Evolutionary conservation across 2,888 invertebrate genomes (phyloP).

Genomic region (Aspidiotus rigidus): DNA sequence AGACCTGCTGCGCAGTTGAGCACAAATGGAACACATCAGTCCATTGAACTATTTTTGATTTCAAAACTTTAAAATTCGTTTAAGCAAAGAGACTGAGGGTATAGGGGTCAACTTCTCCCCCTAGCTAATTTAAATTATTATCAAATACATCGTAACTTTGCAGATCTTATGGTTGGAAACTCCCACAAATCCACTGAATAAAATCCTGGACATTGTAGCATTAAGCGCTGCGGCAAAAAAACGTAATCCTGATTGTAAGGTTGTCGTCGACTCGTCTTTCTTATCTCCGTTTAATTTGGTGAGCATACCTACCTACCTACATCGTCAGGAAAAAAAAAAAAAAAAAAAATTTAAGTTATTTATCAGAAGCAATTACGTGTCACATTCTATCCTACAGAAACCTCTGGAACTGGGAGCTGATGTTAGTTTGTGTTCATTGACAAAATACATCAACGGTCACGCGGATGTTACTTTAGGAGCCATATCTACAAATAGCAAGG

Average conservation of each 20-base stretch:
- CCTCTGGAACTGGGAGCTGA: constrained; percentile 40
- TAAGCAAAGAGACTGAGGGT: no score
- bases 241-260: constrained; percentile 49
- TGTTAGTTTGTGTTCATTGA: constrained; percentile 39
- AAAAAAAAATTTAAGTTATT: background rate
- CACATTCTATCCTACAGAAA: constrained; percentile 35
- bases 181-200: constrained; percentile 86
- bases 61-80: no score
- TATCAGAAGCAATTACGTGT: background rate
- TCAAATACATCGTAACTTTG: constrained; percentile 39
- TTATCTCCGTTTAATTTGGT: constrained; percentile 66
- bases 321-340: background rate
- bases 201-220: constrained; percentile 75
- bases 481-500: constrained; percentile 36
- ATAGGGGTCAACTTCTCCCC: no score
- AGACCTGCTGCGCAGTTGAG: no score
- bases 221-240: constrained; percentile 54
- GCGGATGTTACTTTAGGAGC: constrained; percentile 39
- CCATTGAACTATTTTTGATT: no score
- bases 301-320: background rate
- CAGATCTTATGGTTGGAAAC: constrained; percentile 87
- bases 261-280: constrained; percentile 91
- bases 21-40: no score
- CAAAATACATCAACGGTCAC: constrained; percentile 41
- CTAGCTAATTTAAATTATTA: no score